phyloP scores from a whole-genome alignment of 2,113 vertebrate species.

The Forbesichthys papilliferus region DNA sequence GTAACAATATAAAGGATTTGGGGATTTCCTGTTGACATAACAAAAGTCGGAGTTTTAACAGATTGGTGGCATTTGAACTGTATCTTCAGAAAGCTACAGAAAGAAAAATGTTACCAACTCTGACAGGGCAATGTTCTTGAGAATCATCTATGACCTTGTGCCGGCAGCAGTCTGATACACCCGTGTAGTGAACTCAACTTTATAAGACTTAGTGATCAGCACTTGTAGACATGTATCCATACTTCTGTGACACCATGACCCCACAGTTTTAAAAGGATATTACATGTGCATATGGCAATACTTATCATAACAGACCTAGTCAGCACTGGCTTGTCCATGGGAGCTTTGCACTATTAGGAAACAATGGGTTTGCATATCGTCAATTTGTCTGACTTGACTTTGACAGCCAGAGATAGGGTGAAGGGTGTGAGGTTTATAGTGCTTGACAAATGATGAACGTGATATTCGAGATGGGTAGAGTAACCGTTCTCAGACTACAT shows the following conservation, averaged over 20 bases:
- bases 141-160: slow-evolving; percentile 50
- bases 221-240: slow-evolving; percentile 45
- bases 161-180: slow-evolving; percentile 46
- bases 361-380: slow-evolving; percentile 6
- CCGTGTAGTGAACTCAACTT: slow-evolving; percentile 53
- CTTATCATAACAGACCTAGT: slow-evolving; percentile 51
- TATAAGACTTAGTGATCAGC: slow-evolving; percentile 62
- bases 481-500: neutral
- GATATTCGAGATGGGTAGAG: neutral
- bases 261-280: slow-evolving; percentile 40
- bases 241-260: slow-evolving; percentile 58
- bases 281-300: slow-evolving; percentile 52
- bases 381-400: slow-evolving; percentile 1
- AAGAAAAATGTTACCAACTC: slow-evolving; percentile 56
- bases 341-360: slow-evolving; percentile 9
- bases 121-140: slow-evolving; percentile 60
- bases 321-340: slow-evolving; percentile 8
- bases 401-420: neutral
- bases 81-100: slow-evolving; percentile 30
- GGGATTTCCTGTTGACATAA: slow-evolving; percentile 50
- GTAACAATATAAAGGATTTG: slow-evolving; percentile 19
- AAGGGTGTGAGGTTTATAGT: neutral
- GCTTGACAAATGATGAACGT: neutral
- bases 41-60: slow-evolving; percentile 49
- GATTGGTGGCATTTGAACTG: slow-evolving; percentile 57